phyloP scores from a whole-genome alignment of 1,140 invertebrate genomes.

The Vanessa tameamea region DNA sequence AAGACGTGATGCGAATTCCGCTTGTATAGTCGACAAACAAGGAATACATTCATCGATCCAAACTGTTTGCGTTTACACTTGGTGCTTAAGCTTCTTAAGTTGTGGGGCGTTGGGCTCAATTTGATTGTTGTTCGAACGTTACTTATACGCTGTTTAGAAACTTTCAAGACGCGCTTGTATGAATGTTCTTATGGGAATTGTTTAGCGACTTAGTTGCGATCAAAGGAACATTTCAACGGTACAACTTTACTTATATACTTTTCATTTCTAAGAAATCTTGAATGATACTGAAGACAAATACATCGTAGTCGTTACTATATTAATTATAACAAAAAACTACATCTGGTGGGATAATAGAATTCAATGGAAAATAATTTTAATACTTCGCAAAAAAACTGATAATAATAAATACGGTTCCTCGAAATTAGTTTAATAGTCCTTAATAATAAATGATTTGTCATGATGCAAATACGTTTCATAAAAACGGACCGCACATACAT shows the following conservation, averaged over 20 bases:
- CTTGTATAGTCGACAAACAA: constrained; percentile 75
- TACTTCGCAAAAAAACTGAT: background rate
- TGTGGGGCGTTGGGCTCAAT: constrained; percentile 52
- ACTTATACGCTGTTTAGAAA: constrained; percentile 76
- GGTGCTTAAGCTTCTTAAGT: constrained; percentile 60
- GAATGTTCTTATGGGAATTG: constrained; percentile 69
- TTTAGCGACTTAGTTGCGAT: constrained; percentile 58
- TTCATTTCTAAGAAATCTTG: background rate
- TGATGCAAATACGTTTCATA: constrained; percentile 4
- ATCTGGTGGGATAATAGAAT: background rate
- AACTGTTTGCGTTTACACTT: constrained; percentile 56
- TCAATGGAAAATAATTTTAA: background rate
- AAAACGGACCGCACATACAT: constrained; percentile 10
- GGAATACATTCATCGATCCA: constrained; percentile 74
- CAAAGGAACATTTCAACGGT: constrained; percentile 4
- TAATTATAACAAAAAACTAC: background rate
- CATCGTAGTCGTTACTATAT: background rate
- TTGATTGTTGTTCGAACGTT: constrained; percentile 73
- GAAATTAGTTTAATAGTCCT: constrained; percentile 3
- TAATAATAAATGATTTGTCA: constrained; percentile 15
- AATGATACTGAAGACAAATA: background rate
- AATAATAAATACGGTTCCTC: constrained; percentile 3
- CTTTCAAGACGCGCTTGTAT: constrained; percentile 67
- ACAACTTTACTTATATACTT: background rate
- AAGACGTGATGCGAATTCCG: constrained; percentile 79